Evolutionary conservation across 2,888 invertebrate species (phyloP).

Genomic region (Dioctria rufipes): DNA sequence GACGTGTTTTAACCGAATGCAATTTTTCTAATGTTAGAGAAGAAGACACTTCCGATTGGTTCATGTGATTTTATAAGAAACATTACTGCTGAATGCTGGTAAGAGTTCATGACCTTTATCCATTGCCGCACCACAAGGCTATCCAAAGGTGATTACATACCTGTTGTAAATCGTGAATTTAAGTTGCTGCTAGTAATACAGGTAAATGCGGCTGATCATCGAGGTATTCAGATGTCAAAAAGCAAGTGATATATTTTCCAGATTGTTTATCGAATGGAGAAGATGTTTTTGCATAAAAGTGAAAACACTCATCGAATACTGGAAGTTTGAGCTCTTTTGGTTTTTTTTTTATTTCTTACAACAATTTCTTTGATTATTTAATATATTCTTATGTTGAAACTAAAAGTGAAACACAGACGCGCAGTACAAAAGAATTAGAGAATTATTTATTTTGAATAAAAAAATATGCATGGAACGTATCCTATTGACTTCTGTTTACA

Average conservation of each 20-base stretch:
- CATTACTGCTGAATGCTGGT: background rate
- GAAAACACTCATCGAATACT: constrained; percentile 2
- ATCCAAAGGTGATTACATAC: background rate
- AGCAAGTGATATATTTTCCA: constrained; percentile 36
- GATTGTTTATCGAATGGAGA: constrained; percentile 12
- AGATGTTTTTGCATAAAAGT: constrained; percentile 24
- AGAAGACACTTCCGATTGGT: background rate
- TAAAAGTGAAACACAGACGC: no score
- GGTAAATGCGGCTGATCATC: constrained; percentile 14
- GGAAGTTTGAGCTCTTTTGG: background rate
- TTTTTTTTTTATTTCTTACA: background rate
- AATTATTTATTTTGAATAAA: no score
- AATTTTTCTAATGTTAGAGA: background rate
- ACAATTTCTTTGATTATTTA: background rate
- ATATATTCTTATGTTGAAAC: no score
- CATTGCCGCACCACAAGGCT: constrained; percentile 8
- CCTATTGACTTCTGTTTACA: no score
- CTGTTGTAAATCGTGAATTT: background rate
- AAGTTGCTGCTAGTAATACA: background rate
- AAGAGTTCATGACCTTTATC: constrained; percentile 10
- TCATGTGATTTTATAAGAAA: background rate
- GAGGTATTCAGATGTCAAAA: constrained; percentile 32
- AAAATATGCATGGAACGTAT: no score
- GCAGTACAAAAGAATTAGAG: no score
- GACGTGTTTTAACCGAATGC: constrained; percentile 11